Evolutionary conservation across 2,113 vertebrate genomes (phyloP).

Genomic region (Pseudonaja textilis): DNA sequence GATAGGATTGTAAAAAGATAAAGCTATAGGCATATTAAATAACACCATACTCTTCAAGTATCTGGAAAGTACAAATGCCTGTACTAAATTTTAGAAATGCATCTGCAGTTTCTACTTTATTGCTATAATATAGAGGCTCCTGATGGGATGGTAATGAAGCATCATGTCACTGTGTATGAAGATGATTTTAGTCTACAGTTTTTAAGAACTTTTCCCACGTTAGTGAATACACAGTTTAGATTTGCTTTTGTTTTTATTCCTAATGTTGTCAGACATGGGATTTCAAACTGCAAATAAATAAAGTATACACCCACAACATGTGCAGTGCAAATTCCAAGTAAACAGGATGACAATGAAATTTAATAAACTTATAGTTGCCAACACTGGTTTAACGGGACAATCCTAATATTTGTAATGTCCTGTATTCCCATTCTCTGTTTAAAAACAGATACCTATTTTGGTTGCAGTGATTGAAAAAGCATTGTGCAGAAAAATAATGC

Average conservation of each 20-base stretch:
- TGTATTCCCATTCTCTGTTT: conserved; percentile 17
- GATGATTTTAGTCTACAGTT: conserved; percentile 66
- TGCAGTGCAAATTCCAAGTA: conserved; percentile 74
- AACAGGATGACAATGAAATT: conserved; percentile 72
- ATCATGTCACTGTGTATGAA: conserved; percentile 69
- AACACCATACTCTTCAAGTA: conserved; percentile 80
- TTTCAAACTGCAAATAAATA: conserved; percentile 73
- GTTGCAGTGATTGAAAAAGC: conserved; percentile 51
- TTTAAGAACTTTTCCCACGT: conserved; percentile 60
- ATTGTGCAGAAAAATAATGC: neutral
- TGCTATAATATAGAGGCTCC: conserved; percentile 73
- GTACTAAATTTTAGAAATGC: conserved; percentile 63
- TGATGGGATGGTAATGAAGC: conserved; percentile 70
- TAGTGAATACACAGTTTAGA: conserved; percentile 51
- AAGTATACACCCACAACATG: conserved; percentile 67
- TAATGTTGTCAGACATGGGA: conserved; percentile 52
- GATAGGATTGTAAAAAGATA: conserved; percentile 71
- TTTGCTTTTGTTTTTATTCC: conserved; percentile 46
- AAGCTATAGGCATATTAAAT: conserved; percentile 60
- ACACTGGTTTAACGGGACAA: conserved; percentile 36
- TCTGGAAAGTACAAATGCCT: conserved; percentile 63
- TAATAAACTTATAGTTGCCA: conserved; percentile 56
- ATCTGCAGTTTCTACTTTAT: conserved; percentile 65
- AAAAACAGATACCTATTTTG: conserved; percentile 29
- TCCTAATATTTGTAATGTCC: conserved; percentile 3